Evolutionary conservation across 92 coral and sea anemone genomes (phyloP), one percentile per base, ranked within the genome.

Genomic region (Parazoanthus darwini): DNA sequence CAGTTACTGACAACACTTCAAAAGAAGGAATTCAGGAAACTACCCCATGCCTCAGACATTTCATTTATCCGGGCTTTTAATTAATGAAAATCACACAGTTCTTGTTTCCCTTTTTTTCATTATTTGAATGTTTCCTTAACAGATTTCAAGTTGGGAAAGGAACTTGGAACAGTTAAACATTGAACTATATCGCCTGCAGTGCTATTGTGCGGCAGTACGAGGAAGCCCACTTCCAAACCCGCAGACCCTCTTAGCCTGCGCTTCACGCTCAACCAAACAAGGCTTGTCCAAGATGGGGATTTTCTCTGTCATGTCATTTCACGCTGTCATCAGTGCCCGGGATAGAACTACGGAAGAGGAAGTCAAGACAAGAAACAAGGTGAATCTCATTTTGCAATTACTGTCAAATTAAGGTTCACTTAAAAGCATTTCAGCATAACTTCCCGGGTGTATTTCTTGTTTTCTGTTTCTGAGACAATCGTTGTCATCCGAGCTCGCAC

Each of bases 131-230:
- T 77, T 68, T 11, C 0, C 59, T 72, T 82, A 54, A 8, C 86
- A 97, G 99, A 97, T 97, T 90, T 94, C 98, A 13, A 91, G 94
- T 78, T 97, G 99, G 99, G 98, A 97, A 73, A 92, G 93, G 74
- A 97, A 94, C 85, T 87, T 97, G 26, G 99, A 97, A 88, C 94
- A 95, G 66, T 88, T 92, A 26, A 94, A 93, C 86, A 91, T 97
- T 70, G 94, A 91, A 74, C 79, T 91, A 50, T 92, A 94, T 75
- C 93, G 98, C 29, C 95, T 94, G 37, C 98, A 93, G 83, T 97
- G 99, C 83, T 97, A 97, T 87, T 81, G 80, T 68, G 93, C 99
- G 79, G 99, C 99, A 42, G 93, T 97, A 1, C 93, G 90, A 33
- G 99, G 99, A 36, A 86, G 94, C 35, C 94, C 93, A 18, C 93